phyloP scores from a whole-genome alignment of 2,797 vertebrate genomes.

The Gymnoscopelus microlampas region DNA sequence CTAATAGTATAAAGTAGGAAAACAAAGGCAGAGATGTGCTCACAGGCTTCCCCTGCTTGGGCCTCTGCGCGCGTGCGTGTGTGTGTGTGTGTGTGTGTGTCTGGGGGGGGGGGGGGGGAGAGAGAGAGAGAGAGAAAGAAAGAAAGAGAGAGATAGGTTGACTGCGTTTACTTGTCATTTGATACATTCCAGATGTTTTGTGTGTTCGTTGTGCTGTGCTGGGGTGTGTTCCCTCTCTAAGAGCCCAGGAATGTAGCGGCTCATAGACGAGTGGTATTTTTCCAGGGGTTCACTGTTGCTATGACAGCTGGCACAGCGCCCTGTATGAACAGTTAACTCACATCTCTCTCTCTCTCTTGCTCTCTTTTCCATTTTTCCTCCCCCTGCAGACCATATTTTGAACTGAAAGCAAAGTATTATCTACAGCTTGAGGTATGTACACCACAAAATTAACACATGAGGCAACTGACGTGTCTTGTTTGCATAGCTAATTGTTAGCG shows the following conservation, averaged over 20 bases:
- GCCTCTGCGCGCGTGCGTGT: slow-evolving; percentile 23
- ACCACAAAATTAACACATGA: too few species aligned
- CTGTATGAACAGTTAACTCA: slow-evolving; percentile 17
- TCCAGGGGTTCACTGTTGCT: slow-evolving; percentile 49
- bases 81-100: slow-evolving; percentile 10
- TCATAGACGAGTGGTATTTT: slow-evolving; percentile 62
- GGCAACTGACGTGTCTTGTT: too few species aligned
- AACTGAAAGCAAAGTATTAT: slow-evolving; percentile 97
- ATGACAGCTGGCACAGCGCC: slow-evolving; percentile 33
- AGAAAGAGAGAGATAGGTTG: not conserved
- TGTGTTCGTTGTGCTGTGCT: slow-evolving; percentile 36
- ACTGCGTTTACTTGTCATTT: slow-evolving; percentile 40
- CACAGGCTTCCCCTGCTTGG: not conserved
- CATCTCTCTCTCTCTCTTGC: slow-evolving; percentile 7
- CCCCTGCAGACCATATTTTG: slow-evolving; percentile 93
- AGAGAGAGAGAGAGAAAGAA: slow-evolving; percentile 1
- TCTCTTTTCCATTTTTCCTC: slow-evolving; percentile 45
- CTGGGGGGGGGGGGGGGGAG: not conserved
- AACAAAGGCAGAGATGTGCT: not conserved
- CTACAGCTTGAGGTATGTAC: slow-evolving; percentile 93
- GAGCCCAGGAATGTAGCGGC: slow-evolving; percentile 72
- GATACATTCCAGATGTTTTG: slow-evolving; percentile 76
- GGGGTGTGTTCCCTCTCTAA: slow-evolving; percentile 56
- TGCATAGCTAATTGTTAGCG: too few species aligned
- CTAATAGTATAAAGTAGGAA: not conserved